phyloP scores from a whole-genome alignment of 2,888 invertebrate genomes.

The Apodemia mormo region DNA sequence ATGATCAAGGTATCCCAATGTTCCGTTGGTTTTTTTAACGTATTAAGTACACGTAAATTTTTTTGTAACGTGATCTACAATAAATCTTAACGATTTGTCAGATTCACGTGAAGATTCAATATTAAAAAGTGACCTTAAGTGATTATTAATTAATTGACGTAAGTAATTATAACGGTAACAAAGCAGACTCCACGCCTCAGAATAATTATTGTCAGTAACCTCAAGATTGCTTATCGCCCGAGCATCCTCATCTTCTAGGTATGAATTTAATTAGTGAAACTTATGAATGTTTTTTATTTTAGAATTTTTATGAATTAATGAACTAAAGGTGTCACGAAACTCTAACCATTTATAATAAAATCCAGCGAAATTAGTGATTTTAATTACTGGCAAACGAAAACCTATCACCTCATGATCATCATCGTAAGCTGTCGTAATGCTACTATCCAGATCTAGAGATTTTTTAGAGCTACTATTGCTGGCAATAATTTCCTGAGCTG shows the following conservation, averaged over 20 bases:
- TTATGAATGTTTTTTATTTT: conserved; percentile 25
- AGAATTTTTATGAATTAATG: no score
- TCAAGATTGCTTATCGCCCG: conserved; percentile 24
- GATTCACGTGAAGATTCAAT: no score
- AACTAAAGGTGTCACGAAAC: no score
- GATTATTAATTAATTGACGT: conserved; percentile 29
- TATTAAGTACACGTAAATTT: conserved; percentile 9
- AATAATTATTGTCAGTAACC: conserved; percentile 28
- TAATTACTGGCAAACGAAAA: no score
- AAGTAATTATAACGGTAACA: conserved; percentile 32
- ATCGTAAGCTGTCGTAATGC: no score
- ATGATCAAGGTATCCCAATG: conserved; percentile 15
- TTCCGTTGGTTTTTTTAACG: not conserved
- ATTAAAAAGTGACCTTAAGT: conserved; percentile 17
- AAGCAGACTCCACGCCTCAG: conserved; percentile 30
- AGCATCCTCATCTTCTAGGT: conserved; percentile 31
- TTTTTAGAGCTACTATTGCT: no score
- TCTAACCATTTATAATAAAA: no score
- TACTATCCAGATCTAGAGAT: no score
- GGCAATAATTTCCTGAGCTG: no score
- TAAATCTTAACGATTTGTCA: not conserved
- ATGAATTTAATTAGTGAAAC: conserved; percentile 33
- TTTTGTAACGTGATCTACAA: not conserved
- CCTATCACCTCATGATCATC: no score
- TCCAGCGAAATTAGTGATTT: no score